Evolutionary conservation across 2,113 vertebrate genomes (phyloP).

Genomic region (Muscicapa adusta): DNA sequence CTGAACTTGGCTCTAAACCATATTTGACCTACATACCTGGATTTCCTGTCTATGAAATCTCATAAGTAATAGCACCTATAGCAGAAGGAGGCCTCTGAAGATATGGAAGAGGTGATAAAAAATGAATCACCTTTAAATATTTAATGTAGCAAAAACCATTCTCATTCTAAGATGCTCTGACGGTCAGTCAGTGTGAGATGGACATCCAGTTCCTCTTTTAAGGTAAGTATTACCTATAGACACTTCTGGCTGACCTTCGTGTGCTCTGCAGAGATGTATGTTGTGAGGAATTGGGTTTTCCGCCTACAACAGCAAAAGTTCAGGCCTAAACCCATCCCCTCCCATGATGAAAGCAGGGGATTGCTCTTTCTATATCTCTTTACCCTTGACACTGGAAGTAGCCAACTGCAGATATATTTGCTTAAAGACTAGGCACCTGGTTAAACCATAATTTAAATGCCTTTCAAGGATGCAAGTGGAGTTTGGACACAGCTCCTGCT

Average conservation of each 20-base stretch:
- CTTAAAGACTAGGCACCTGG: neutral
- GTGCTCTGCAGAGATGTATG: neutral
- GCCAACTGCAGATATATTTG: neutral
- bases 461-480: neutral
- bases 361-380: neutral
- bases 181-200: neutral
- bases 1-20: neutral
- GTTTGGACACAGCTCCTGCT: neutral
- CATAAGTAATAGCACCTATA: neutral
- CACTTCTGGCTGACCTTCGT: neutral
- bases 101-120: neutral
- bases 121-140: neutral
- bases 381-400: neutral
- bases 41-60: neutral
- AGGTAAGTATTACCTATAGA: neutral
- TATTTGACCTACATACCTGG: neutral
- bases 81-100: neutral
- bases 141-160: neutral
- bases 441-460: neutral
- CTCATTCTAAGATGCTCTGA: neutral
- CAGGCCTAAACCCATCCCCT: neutral
- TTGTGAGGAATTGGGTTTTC: neutral
- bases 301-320: neutral
- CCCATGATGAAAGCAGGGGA: neutral
- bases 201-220: neutral